These are phyloP conservation scores for Ischnura elegans DNA, from an alignment of 2,888 invertebrate genomes.

Conservation along the genomic window DNA sequence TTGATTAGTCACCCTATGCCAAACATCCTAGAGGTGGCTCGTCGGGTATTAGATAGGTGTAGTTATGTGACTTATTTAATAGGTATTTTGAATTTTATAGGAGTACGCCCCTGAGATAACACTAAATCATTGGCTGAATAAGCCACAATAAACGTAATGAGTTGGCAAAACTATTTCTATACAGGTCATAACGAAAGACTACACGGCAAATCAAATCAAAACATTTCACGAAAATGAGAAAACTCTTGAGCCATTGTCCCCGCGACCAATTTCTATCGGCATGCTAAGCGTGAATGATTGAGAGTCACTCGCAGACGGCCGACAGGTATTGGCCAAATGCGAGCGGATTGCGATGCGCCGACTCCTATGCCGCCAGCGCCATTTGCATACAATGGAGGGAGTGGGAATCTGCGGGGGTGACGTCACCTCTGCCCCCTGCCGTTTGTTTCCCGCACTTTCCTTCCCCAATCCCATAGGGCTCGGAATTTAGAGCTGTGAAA, in stretches of 20 bases:
- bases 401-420: neutral
- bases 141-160: too few relatives aligned
- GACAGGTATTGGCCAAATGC: neutral
- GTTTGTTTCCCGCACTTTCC: neutral
- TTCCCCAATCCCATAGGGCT: neutral
- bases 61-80: too few relatives aligned
- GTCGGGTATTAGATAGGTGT: too few relatives aligned
- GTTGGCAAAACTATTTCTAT: too few relatives aligned
- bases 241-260: neutral
- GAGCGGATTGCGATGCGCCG: slow-evolving; percentile 45
- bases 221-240: too few relatives aligned
- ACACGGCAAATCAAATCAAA: too few relatives aligned
- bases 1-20: too few relatives aligned
- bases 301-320: neutral
- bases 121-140: too few relatives aligned
- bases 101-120: too few relatives aligned
- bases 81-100: too few relatives aligned
- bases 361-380: neutral
- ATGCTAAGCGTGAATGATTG: neutral
- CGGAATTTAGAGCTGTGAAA: neutral
- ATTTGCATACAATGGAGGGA: slow-evolving; percentile 61
- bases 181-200: too few relatives aligned
- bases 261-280: neutral
- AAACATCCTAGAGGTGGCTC: too few relatives aligned
- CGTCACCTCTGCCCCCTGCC: slow-evolving; percentile 9